Evolutionary conservation across 2,113 vertebrate species (phyloP).

Genomic region (Scortum barcoo): DNA sequence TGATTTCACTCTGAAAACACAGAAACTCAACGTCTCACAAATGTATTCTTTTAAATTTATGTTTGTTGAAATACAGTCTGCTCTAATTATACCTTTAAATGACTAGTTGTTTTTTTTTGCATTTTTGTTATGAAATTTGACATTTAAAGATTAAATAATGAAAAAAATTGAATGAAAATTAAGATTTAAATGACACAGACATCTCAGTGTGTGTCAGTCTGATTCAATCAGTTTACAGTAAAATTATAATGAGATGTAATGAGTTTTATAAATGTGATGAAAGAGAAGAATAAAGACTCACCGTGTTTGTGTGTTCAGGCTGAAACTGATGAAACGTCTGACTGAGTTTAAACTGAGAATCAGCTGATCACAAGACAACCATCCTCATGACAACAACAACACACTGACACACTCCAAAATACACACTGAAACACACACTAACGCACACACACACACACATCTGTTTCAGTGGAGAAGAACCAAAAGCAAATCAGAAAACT

Average conservation of each 20-base stretch:
- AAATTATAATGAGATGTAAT: neutral
- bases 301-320: conserved; percentile 18
- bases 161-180: neutral
- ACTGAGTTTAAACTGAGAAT: conserved; percentile 1
- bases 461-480: neutral
- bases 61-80: too few relatives aligned
- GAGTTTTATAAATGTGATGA: neutral
- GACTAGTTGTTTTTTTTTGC: too few relatives aligned
- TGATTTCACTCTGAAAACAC: neutral
- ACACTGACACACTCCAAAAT: neutral
- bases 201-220: neutral
- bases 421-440: conserved; percentile 2
- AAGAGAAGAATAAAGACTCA: conserved; percentile 33
- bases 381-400: conserved; percentile 36
- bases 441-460: conserved; percentile 14
- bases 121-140: too few relatives aligned
- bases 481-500: too few relatives aligned
- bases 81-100: too few relatives aligned
- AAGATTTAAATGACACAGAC: neutral
- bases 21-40: too few relatives aligned
- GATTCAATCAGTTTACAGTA: neutral
- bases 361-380: conserved; percentile 62
- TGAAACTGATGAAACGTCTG: conserved; percentile 10
- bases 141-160: too few relatives aligned
- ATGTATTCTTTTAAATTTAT: neutral